Evolutionary conservation across 2,113 vertebrate genomes (phyloP).

Genomic region (Eublepharis macularius): DNA sequence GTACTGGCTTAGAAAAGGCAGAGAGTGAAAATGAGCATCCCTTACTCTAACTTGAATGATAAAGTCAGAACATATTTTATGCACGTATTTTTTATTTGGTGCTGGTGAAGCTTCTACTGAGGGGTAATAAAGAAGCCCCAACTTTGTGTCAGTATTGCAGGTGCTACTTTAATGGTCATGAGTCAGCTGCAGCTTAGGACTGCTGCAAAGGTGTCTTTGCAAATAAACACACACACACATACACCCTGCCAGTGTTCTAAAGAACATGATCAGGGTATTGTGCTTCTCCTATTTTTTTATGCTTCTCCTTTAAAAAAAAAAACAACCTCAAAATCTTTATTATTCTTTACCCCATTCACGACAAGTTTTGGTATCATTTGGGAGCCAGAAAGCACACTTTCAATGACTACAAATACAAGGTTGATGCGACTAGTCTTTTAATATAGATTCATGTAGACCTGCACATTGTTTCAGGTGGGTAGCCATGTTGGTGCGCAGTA

Average conservation of each 20-base stretch:
- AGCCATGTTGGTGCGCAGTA: too few relatives aligned
- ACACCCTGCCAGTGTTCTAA: not conserved
- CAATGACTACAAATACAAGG: too few relatives aligned
- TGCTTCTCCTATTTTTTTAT: too few relatives aligned
- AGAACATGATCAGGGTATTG: not conserved
- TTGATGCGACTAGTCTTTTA: too few relatives aligned
- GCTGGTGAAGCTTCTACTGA: slow-evolving; percentile 1
- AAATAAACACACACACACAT: not conserved
- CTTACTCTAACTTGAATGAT: slow-evolving; percentile 29
- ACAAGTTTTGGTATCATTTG: too few relatives aligned
- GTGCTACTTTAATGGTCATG: slow-evolving; percentile 8
- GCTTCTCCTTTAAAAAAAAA: too few relatives aligned
- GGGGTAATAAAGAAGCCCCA: slow-evolving; percentile 17
- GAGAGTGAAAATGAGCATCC: slow-evolving; percentile 44
- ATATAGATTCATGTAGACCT: too few relatives aligned
- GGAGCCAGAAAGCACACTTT: too few relatives aligned
- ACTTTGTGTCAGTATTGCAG: slow-evolving; percentile 8
- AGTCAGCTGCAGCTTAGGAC: slow-evolving; percentile 25
- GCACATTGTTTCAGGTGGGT: too few relatives aligned
- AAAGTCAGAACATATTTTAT: slow-evolving; percentile 44
- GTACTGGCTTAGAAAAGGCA: slow-evolving; percentile 16
- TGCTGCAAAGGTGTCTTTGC: slow-evolving; percentile 21
- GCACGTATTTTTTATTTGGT: too few relatives aligned
- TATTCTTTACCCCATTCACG: too few relatives aligned
- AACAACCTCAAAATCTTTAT: too few relatives aligned